These are phyloP conservation scores for Xiphorhynchus erythropygius DNA, from an alignment of 2,797 vertebrate genomes.

Conservation along the genomic window DNA sequence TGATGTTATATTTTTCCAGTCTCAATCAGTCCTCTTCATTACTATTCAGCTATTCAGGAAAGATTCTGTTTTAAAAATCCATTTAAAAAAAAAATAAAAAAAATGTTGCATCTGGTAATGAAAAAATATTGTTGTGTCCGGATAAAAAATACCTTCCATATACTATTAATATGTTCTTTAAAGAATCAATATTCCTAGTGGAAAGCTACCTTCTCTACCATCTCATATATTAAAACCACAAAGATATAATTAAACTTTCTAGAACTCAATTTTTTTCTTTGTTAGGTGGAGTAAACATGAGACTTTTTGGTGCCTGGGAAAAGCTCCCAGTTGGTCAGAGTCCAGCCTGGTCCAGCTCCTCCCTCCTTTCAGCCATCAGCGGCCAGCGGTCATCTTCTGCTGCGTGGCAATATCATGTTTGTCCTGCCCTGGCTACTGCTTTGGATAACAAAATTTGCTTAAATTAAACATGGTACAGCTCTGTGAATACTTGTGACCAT, in stretches of 20 bases:
- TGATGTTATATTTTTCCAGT: neutral
- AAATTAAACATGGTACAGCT: accelerated
- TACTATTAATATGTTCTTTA: neutral
- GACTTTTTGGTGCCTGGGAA: neutral
- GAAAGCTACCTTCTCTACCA: neutral
- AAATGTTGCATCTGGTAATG: neutral
- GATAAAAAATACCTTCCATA: neutral
- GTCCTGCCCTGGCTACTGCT: neutral
- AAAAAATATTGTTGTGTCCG: neutral
- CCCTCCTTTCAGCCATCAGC: neutral
- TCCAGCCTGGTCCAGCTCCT: neutral
- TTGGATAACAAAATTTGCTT: neutral
- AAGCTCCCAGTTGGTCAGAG: neutral
- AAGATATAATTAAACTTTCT: neutral
- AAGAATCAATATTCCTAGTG: neutral
- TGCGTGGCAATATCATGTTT: neutral
- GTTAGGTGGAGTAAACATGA: neutral
- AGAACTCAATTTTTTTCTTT: neutral
- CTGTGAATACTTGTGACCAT: neutral
- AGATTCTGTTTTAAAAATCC: neutral
- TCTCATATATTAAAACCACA: neutral
- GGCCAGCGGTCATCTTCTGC: neutral
- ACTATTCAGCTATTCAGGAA: neutral
- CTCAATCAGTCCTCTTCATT: neutral
- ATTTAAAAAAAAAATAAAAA: neutral